These are phyloP conservation scores for Euwallacea similis DNA, from an alignment of 1,140 invertebrate species.

Conservation along the genomic window DNA sequence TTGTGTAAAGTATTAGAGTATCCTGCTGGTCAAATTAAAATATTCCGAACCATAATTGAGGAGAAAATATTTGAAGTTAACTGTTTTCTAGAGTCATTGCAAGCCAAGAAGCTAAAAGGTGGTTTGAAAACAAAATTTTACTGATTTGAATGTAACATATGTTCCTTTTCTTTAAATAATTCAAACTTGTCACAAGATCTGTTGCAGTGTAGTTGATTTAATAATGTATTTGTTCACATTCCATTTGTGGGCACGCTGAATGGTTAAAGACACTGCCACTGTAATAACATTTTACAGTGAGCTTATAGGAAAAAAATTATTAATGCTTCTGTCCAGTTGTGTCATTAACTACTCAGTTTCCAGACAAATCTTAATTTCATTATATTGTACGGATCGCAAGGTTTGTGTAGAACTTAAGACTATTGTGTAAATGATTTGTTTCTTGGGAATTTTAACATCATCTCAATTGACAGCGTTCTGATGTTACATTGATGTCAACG, in stretches of 20 bases:
- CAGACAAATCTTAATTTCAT: not conserved
- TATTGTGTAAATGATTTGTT: not conserved
- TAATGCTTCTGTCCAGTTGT: not conserved
- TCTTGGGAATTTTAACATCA: not conserved
- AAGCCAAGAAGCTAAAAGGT: constrained; percentile 2
- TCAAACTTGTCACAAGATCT: constrained; percentile 21
- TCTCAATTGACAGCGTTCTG: not conserved
- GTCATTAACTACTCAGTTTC: not conserved
- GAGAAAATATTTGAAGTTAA: not conserved
- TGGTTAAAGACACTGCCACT: too few relatives aligned
- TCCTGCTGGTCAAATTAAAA: not conserved
- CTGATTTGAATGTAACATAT: constrained; percentile 20
- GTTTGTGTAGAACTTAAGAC: not conserved
- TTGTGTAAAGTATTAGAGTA: not conserved
- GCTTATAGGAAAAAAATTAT: not conserved
- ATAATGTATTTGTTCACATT: too few relatives aligned
- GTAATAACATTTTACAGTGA: too few relatives aligned
- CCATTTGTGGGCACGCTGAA: too few relatives aligned
- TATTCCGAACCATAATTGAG: not conserved
- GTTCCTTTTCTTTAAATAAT: constrained; percentile 17
- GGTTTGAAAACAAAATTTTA: constrained; percentile 16
- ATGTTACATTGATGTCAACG: constrained; percentile 23
- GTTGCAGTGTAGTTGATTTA: not conserved
- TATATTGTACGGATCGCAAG: not conserved
- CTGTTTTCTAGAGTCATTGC: not conserved